Evolutionary conservation across 2,797 vertebrate genomes (phyloP), one percentile per base, ranked within the genome.

Genomic region (Threskiornis aethiopicus): DNA sequence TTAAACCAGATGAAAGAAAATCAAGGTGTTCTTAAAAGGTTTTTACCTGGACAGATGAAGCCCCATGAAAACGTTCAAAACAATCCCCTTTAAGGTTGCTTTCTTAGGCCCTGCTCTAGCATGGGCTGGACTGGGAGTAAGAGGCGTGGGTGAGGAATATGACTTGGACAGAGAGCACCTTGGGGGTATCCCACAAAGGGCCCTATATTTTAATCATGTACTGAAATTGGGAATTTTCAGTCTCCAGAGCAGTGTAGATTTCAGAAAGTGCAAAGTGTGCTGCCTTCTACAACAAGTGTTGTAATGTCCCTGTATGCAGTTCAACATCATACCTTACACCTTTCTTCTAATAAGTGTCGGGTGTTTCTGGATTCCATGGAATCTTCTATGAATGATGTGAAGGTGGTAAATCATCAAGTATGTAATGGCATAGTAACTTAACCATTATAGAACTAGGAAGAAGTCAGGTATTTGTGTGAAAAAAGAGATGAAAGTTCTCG

Each of bases 111-210:
- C 16, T 87, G 14, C 26, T 87, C 20, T 80, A 83, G 42, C 35
- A 37, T 28, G 19, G 15, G 4, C 21, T 47, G 42, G n/a, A 16
- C 31, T 71, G 29, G 41, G 18, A 82, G 11, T 13, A 69, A 62
- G 49, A 76, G 20, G 17, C 0, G 0, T 26, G 26, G 25, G 37
- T 57, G 26, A 61, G 9, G 42, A 76, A n/a, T 10, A 24, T 18
- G 29, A 26, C 18, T 64, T 41, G 29, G 79, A 67, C 8, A 67
- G 51, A 57, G 33, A 41, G 11, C 8, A 58, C 21, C 11, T 61
- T 49, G 41, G 7, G 7, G 15, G 8, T 75, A 39, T 18, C 13
- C 46, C n/a, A 71, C 28, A 46, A 37, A 89, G 11, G 39, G 10
- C 7, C 15, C 29, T 29, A 5, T 18, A 31, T 81, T 81, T 71